Evolutionary conservation across 1,140 invertebrate species (phyloP).

Genomic region (Solen grandis): DNA sequence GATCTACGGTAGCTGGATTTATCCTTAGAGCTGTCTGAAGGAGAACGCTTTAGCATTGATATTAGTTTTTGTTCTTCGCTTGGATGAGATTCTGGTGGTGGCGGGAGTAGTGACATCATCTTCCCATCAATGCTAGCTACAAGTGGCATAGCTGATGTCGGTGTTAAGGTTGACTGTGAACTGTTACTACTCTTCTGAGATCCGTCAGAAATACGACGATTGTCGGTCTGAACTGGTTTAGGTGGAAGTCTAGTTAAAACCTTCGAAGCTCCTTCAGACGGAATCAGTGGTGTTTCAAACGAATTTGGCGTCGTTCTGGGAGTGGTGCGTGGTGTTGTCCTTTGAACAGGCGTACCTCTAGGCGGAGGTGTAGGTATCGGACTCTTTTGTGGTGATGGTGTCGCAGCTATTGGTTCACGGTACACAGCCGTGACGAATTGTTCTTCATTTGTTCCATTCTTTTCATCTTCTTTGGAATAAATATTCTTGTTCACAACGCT

Average conservation of each 20-base stretch:
- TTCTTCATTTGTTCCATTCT: conserved; percentile 58
- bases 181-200: conserved; percentile 70
- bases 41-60: conserved; percentile 48
- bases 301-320: conserved; percentile 20
- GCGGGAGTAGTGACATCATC: conserved; percentile 73
- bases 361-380: conserved; percentile 36
- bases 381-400: conserved; percentile 62
- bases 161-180: conserved; percentile 71
- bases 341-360: neutral
- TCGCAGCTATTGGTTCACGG: conserved; percentile 70
- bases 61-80: conserved; percentile 24
- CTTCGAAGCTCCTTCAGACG: conserved; percentile 2
- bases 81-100: conserved; percentile 10
- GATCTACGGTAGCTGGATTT: conserved; percentile 53
- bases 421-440: conserved; percentile 74
- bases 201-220: conserved; percentile 62
- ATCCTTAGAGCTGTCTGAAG: conserved; percentile 55
- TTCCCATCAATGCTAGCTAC: conserved; percentile 76
- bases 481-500: conserved; percentile 45
- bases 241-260: conserved; percentile 53
- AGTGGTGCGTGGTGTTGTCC: conserved; percentile 4
- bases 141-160: conserved; percentile 65
- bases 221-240: conserved; percentile 51
- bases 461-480: conserved; percentile 7
- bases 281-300: conserved; percentile 17